Evolutionary conservation across 2,888 invertebrate genomes (phyloP), one percentile per base, ranked within the genome.

Genomic region (Eubasilissa splendida): DNA sequence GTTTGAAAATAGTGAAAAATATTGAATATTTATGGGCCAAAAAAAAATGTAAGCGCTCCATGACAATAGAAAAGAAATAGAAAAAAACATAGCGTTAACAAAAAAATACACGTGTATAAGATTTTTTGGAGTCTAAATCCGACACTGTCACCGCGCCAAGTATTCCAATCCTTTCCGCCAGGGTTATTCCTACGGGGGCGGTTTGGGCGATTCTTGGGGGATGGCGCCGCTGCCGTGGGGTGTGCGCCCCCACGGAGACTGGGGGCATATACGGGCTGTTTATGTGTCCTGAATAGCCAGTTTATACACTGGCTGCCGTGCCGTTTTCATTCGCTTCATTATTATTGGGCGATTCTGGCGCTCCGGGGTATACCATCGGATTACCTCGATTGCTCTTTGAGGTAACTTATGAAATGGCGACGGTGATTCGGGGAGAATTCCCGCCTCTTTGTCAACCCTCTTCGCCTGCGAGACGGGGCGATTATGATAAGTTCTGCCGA

Each of bases 261-360:
- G 73, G 79, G 31, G 66, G 65, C 79, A 65, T 75, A 75, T 76
- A 90, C 89, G 88, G 89, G 87, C 89, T 90, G 90, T 90, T 90
- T 90, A 90, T 90, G 90, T 90, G 89, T 90, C 90, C 90, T 87
- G 90, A 90, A 90, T 89, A 88, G 90, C 87, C 90, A 89, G 89
- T 90, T 90, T 90, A 90, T 90, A 90, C 89, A 90, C 89, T 89
- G 89, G 88, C 88, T 88, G 88, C 90, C 88, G 88, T 89, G 88
- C 87, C 87, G 87, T 90, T 89, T 89, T 90, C 90, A 80, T 84
- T 83, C 89, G 88, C 89, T 90, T 90, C 90, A 90, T 91, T 90
- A 90, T 91, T 90, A 91, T 91, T 90, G 89, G 90, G 88, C 90
- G 89, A 91, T 91, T 90, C 77, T 31, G 50, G 76, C 75, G 77